Evolutionary conservation across 1,140 invertebrate species (phyloP).

Genomic region (Listronotus bonariensis): DNA sequence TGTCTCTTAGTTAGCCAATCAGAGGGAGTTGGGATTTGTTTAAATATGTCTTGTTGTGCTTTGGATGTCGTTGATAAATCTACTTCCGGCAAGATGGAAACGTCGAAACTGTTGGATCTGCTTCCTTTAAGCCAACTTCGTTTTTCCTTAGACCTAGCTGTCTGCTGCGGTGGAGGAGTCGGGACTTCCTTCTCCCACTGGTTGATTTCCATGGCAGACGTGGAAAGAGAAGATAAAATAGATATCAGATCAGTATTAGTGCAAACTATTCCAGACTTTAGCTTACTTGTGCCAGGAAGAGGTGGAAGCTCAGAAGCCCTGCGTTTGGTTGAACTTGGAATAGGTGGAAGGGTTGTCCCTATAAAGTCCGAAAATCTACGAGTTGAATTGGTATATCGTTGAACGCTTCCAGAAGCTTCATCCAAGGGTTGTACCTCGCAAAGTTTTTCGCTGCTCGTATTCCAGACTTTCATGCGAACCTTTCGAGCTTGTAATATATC

Average conservation of each 20-base stretch:
- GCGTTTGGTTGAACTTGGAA: conserved; percentile 59
- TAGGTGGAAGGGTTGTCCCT: conserved; percentile 60
- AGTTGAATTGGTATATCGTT: conserved; percentile 60
- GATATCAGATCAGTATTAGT: conserved; percentile 79
- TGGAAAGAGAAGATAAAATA: conserved; percentile 78
- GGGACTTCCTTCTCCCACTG: conserved; percentile 58
- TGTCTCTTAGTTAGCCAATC: conserved; percentile 77
- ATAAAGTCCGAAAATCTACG: conserved; percentile 76
- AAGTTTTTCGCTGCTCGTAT: conserved; percentile 76
- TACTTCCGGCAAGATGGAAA: conserved; percentile 68
- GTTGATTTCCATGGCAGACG: conserved; percentile 79
- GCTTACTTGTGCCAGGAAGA: conserved; percentile 45
- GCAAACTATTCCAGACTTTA: conserved; percentile 68
- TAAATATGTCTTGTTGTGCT: conserved; percentile 44
- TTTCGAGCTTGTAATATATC: conserved; percentile 81
- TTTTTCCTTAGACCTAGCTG: conserved; percentile 31
- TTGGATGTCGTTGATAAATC: conserved; percentile 45
- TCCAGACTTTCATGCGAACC: conserved; percentile 81
- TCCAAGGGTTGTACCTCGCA: conserved; percentile 79
- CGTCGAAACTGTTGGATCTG: conserved; percentile 81
- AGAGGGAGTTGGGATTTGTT: conserved; percentile 55
- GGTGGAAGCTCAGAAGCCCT: conserved; percentile 68
- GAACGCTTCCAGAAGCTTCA: conserved; percentile 61
- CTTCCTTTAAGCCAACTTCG: conserved; percentile 1
- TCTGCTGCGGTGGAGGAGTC: conserved; percentile 44